phyloP scores from a whole-genome alignment of 2,113 vertebrate genomes.

The Sus scrofa region DNA sequence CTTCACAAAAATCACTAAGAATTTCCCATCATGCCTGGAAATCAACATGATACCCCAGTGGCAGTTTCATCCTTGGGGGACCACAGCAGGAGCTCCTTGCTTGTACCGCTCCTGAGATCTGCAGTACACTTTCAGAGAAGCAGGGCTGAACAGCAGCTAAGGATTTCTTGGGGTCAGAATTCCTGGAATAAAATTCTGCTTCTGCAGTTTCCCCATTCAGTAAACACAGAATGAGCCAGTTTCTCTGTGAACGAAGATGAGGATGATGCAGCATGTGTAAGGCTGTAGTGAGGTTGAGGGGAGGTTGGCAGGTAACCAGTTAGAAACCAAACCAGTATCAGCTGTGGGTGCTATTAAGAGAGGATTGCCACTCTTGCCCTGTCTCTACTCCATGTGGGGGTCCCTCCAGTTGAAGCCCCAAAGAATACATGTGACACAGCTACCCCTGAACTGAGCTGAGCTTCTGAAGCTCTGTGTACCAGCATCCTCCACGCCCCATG shows the following conservation, averaged over 20 bases:
- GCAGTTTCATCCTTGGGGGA: rapidly evolving
- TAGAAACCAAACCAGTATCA: background rate
- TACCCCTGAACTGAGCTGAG: background rate
- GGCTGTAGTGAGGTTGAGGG: background rate
- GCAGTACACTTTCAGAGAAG: background rate
- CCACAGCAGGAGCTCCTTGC: too few relatives aligned
- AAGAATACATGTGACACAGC: background rate
- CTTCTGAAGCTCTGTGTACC: background rate
- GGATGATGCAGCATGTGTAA: rapidly evolving
- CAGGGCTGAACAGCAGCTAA: background rate
- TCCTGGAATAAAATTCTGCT: background rate
- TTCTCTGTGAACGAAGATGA: background rate
- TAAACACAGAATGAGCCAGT: background rate
- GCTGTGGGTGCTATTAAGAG: too few relatives aligned
- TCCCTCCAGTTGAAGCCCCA: background rate
- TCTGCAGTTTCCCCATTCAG: background rate
- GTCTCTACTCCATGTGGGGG: background rate
- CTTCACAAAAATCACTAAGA: background rate
- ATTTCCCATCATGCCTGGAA: background rate
- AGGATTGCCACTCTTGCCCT: background rate
- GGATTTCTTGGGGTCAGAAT: background rate
- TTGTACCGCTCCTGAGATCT: background rate
- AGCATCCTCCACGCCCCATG: rapidly evolving
- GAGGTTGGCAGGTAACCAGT: background rate
- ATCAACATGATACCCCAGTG: background rate